Base-by-base conservation (phyloP, 2,888 invertebrate genomes). In the Macrosiphum euphorbiae region DNA sequence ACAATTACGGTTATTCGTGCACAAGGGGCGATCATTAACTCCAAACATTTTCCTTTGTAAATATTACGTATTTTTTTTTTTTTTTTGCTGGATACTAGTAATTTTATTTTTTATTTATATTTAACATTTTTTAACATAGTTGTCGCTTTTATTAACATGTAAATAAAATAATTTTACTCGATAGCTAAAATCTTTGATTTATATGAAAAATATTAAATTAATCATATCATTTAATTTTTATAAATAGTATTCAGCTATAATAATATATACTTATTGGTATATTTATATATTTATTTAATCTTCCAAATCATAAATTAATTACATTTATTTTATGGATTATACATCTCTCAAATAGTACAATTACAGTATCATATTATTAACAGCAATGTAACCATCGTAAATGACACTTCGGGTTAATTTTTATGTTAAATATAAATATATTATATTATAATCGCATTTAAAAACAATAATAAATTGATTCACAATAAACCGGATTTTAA, bases 1-100 rank as follows among this genome's bases (percentile, higher is more conserved):
- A 85, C 58, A 85, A 85, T 86, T 44, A 86, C 61, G 61, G 84
- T 85, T 55, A 52, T 50, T 78, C 10, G n/a, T 90, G 50, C 50
- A 58, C 67, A 11, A 90, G 44, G 61, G 67, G 67, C 3, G 24
- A 89, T 58, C 28, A 58, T 89, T 41, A 58, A 88, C 88, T 55
- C 58, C 88, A 58, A 11, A 35, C 7, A 41, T 88, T 88, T 55
- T 41, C 88, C 35, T 58, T 88, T 50, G 50, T 88, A 88, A 55
- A 52, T 52, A 88, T 52, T 28, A 52, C 10, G 20, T 8, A 35
- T 78, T 78, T 78, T 35, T 78, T 78, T 78, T 78, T 78, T 78
- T 61, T 61, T 67, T 44, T 44, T 61, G 3, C 78, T 35, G 7
- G 20, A 78, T 20, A 35, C 35, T 78, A 78, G 35, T 35, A 78